Percentiles rank a stretch among this genome's conserved stretches.
phyloP scores from a whole-genome alignment of 1,140 invertebrate genomes.

The Drosophila quadrilineata region DNA sequence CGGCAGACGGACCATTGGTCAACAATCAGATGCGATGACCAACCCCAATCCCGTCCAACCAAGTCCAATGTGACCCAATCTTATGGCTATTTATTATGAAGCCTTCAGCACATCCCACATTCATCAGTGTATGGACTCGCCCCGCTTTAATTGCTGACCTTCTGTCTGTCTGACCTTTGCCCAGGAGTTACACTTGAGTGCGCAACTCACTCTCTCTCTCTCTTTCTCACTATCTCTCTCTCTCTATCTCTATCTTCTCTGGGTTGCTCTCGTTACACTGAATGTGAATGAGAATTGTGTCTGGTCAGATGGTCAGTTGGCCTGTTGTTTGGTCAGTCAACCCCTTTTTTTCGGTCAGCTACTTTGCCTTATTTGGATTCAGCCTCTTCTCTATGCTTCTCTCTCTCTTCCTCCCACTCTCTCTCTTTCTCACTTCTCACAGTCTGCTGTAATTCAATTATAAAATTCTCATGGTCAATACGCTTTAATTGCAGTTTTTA shows the following conservation, averaged over 20 bases:
- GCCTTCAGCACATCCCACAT: slow-evolving; percentile 39
- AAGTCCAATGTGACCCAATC: not conserved
- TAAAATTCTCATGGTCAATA: slow-evolving; percentile 77
- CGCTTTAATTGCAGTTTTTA: slow-evolving; percentile 76
- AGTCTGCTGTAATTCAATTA: slow-evolving; percentile 70
- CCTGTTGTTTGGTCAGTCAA: not conserved
- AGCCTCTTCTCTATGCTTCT: not conserved
- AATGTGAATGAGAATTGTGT: slow-evolving; percentile 19
- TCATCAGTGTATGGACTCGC: slow-evolving; percentile 15
- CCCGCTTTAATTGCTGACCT: slow-evolving; percentile 68
- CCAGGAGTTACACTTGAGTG: slow-evolving; percentile 29
- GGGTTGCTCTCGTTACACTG: not conserved
- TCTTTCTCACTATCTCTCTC: too few relatives aligned
- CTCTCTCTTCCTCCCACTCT: not conserved
- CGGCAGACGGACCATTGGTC: slow-evolving; percentile 22
- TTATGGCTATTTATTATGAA: slow-evolving; percentile 48
- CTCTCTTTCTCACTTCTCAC: not conserved
- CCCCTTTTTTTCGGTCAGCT: slow-evolving; percentile 24
- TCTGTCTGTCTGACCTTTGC: slow-evolving; percentile 46
- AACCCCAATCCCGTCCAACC: not conserved
- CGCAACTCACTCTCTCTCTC: not conserved
- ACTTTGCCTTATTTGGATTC: not conserved
- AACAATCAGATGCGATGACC: slow-evolving; percentile 14
- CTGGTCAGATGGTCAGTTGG: slow-evolving; percentile 24
- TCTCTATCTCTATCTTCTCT: too few relatives aligned